Percentiles rank a stretch among this genome's conserved stretches.
Evolutionary conservation across 2,797 vertebrate species (phyloP).

Genomic region (Helostoma temminkii): DNA sequence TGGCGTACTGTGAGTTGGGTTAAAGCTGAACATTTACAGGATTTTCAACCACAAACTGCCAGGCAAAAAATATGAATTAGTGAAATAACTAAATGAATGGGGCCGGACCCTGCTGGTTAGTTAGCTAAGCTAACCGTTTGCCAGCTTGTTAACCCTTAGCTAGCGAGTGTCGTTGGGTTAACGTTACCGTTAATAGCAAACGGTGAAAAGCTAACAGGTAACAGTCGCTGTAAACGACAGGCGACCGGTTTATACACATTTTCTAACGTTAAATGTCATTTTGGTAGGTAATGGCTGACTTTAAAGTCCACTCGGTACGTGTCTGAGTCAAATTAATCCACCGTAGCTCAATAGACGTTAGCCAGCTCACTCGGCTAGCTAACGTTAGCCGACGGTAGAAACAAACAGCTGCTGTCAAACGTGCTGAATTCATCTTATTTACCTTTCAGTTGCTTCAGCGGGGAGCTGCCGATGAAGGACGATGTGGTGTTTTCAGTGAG

Average conservation of each 20-base stretch:
- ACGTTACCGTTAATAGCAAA: conserved; percentile 40
- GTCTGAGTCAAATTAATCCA: not conserved
- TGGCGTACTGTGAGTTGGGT: not conserved
- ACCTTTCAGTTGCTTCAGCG: conserved; percentile 60
- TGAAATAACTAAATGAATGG: conserved; percentile 61
- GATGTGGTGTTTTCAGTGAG: conserved; percentile 37
- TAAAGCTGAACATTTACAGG: rapidly evolving
- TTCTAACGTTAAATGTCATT: not conserved
- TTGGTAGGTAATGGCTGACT: not conserved
- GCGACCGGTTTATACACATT: not conserved
- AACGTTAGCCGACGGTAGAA: conserved; percentile 57
- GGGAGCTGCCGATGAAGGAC: conserved; percentile 28
- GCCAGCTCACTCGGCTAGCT: conserved; percentile 62
- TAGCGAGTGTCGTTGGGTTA: conserved; percentile 46
- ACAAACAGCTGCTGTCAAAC: conserved; percentile 1
- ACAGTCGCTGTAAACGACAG: not conserved
- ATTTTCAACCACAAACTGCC: not conserved
- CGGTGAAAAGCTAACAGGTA: conserved; percentile 8
- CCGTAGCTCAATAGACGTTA: conserved; percentile 36
- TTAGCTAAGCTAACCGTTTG: conserved; percentile 28
- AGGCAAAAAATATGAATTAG: not conserved
- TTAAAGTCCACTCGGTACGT: too few species aligned
- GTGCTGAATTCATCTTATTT: conserved; percentile 10
- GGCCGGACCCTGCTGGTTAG: conserved; percentile 28
- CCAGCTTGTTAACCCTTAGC: conserved; percentile 32